These are phyloP conservation scores for Aradophagus sp. DNA, from an alignment of 1,140 invertebrate species.

Conservation along the genomic window DNA sequence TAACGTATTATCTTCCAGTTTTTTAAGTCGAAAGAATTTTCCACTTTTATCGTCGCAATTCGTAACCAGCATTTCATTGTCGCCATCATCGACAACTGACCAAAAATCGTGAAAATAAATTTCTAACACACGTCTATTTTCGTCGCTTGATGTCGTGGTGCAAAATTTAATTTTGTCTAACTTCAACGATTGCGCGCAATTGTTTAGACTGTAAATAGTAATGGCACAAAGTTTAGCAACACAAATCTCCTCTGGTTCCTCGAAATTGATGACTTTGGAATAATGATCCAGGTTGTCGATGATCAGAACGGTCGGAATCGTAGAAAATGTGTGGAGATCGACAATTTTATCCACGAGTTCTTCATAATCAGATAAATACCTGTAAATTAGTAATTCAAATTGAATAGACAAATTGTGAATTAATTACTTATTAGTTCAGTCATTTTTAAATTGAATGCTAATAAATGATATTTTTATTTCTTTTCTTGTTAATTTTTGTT, in stretches of 20 bases:
- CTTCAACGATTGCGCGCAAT: slow-evolving; percentile 30
- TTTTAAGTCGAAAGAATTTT: slow-evolving; percentile 55
- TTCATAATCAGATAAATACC: slow-evolving; percentile 66
- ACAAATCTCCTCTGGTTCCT: slow-evolving; percentile 47
- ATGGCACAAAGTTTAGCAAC: slow-evolving; percentile 59
- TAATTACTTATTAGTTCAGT: too few relatives aligned
- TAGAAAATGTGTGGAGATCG: slow-evolving; percentile 60
- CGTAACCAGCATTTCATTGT: slow-evolving; percentile 20
- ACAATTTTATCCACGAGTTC: slow-evolving; percentile 58
- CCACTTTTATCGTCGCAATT: slow-evolving; percentile 15
- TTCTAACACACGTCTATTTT: slow-evolving; percentile 27
- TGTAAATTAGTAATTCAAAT: too few relatives aligned
- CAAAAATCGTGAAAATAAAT: slow-evolving; percentile 65
- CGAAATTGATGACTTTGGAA: slow-evolving; percentile 22
- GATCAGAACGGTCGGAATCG: slow-evolving; percentile 62
- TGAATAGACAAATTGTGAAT: too few relatives aligned
- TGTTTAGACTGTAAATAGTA: slow-evolving; percentile 61
- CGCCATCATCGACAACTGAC: slow-evolving; percentile 45
- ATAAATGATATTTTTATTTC: too few relatives aligned
- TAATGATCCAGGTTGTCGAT: slow-evolving; percentile 68
- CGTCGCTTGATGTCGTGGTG: slow-evolving; percentile 20
- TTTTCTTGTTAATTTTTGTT: too few relatives aligned
- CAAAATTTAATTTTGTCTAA: slow-evolving; percentile 37
- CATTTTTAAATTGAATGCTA: too few relatives aligned
- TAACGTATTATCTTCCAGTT: slow-evolving; percentile 52